Percentiles rank a stretch among this genome's conserved stretches.
Evolutionary conservation across 2,113 vertebrate species (phyloP).

Genomic region (Microcebus ravelobensis): DNA sequence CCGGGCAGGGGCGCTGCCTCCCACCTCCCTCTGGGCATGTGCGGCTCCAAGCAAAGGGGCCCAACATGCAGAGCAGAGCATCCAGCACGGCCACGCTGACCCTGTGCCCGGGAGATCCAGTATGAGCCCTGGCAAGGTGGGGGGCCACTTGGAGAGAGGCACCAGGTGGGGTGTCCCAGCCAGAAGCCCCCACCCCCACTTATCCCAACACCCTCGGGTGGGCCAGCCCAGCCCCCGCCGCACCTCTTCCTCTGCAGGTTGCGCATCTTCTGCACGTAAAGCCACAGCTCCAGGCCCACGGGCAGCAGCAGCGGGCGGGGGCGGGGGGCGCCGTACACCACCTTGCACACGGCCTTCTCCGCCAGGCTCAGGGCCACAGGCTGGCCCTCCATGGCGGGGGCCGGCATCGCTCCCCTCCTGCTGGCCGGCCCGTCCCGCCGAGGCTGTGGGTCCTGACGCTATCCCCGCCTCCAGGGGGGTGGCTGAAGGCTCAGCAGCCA

Average conservation of each 20-base stretch:
- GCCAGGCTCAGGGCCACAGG: slow-evolving; percentile 79
- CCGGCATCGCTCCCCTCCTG: background rate
- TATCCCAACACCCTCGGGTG: too few relatives aligned
- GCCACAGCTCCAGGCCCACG: slow-evolving; percentile 86
- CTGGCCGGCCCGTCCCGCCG: rapidly evolving
- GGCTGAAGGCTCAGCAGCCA: background rate
- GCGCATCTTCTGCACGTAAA: slow-evolving; percentile 84
- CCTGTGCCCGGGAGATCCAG: background rate
- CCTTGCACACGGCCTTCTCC: slow-evolving; percentile 87
- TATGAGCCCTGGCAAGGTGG: rapidly evolving
- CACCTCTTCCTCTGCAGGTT: slow-evolving; percentile 87
- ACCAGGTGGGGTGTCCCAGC: background rate
- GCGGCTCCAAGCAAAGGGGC: background rate
- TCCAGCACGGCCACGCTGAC: rapidly evolving
- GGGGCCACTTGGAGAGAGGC: too few relatives aligned
- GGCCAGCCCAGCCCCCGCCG: background rate
- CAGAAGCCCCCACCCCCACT: rapidly evolving
- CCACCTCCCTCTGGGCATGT: background rate
- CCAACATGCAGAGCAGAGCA: rapidly evolving
- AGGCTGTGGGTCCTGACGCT: background rate
- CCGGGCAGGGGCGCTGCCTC: rapidly evolving
- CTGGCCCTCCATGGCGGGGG: background rate
- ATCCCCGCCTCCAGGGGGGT: background rate
- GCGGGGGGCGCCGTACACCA: slow-evolving; percentile 85
- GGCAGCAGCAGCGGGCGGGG: slow-evolving; percentile 85